Evolutionary conservation across 2,797 vertebrate species (phyloP), one percentile per base, ranked within the genome.

Genomic region (Acrocephalus scirpaceus): DNA sequence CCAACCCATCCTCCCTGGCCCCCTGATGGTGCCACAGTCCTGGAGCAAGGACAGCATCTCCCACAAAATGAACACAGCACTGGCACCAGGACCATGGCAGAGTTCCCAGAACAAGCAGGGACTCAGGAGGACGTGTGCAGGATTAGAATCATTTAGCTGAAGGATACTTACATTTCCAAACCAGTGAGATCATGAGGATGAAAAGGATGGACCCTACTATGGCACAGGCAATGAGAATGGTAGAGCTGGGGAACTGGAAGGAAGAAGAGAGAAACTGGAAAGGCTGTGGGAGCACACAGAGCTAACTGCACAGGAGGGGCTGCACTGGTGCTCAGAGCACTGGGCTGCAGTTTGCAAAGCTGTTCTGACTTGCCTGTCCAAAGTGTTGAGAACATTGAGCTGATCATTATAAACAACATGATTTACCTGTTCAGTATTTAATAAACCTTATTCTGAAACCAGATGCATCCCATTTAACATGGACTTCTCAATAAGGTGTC

Each of bases 131-230:
- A 32, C 11, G 26, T 0, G 21, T 70, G 45, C 60, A 80, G 66
- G 12, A 13, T 11, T 15, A 17, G 58, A 86, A 76, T 25, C 0
- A 12, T 36, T 42, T 6, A 23, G 9, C n/a, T 53, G 8, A 15
- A 29, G 44, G 42, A 34, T 74, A 97, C 96, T 96, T 36, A 96
- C 96, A 21, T 78, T 88, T 96, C 79, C 83, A 66, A 44, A 93
- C 22, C 40, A 87, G 3, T 0, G 8, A 76, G 10, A 67, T 3
- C 44, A 89, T 32, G 62, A 75, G 0, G 11, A 62, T 2, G 12
- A 75, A 27, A 71, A 96, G 36, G 77, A 88, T 3, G 18, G 42
- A 30, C 9, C 65, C 80, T 0, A 0, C 93, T 48, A 16, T 5
- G 56, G 50, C 62, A 79, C 66, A 65, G 71, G 72, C 86, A 44